Evolutionary conservation across 2,888 invertebrate species (phyloP), one percentile per base, ranked within the genome.

Genomic region (Plagodis pulveraria): DNA sequence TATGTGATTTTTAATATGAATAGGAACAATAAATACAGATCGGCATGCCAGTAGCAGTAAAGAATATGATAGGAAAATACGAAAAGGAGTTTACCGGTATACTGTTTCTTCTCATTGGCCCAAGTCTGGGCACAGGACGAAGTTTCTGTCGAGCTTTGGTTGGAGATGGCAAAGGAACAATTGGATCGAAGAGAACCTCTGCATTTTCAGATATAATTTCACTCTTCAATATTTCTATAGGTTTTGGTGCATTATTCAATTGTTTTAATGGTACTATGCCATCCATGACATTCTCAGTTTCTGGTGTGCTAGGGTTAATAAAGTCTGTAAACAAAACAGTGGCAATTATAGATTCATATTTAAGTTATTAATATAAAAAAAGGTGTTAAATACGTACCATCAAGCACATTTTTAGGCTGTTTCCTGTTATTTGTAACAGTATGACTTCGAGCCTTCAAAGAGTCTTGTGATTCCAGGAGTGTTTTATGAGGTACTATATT

Each of bases 121-220:
- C 86, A 52, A 96, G 89, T 69, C 95, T 91, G 0, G 96, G 96
- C 5, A 94, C 94, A 5, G 96, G 95, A 42, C 95, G 93, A 40
- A 96, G 94, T 63, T 96, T 94, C 0, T 94, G 93, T 2, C 96
- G 90, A 50, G 94, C 94, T 85, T 96, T 96, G 62, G 89, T 91
- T 0, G 94, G 94, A 0, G 94, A 93, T 6, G 94, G 94, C 48
- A 94, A 78, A 4, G 92, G 93, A 6, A 93, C 84, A 50, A 93
- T 93, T 0, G 93, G 93, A 58, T 93, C 93, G 77, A 93, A 93
- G 6, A 88, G 71, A 0, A 87, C 89, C 76, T 90, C 87, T 33
- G 87, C 90, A 79, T 87, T 85, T 63, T 91, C 91, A 7, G 91
- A 89, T 77, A 89, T 91, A 6, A 91, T 87, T 56, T 90, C 89